These are phyloP conservation scores for Stenopsyche tienmushanensis DNA, from an alignment of 1,140 invertebrate genomes.

Conservation along the genomic window DNA sequence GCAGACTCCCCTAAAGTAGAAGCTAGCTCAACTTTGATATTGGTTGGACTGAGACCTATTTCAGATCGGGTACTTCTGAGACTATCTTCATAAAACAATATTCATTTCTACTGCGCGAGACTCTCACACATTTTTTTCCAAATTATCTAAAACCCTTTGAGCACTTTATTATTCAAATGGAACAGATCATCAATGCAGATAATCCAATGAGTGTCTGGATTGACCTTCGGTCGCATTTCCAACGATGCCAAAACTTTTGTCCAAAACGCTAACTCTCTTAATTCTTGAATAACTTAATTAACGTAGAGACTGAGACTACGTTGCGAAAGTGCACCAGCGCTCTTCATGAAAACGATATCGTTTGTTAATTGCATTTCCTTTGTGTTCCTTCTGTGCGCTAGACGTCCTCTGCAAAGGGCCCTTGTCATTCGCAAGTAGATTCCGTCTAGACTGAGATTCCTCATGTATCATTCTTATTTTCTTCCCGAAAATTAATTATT, in stretches of 20 bases:
- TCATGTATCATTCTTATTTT: neutral
- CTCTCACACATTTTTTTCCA: too few species aligned
- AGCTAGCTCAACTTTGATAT: too few species aligned
- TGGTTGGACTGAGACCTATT: too few species aligned
- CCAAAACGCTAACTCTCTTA: neutral
- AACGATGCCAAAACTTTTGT: neutral
- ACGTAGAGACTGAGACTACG: neutral
- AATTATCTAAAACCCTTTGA: too few species aligned
- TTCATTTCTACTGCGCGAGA: too few species aligned
- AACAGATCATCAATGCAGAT: too few species aligned
- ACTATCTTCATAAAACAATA: too few species aligned
- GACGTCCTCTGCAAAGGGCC: conserved; percentile 8
- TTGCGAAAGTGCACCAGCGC: neutral
- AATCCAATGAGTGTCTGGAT: too few species aligned
- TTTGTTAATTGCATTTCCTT: conserved; percentile 28
- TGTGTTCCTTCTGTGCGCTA: conserved; percentile 1
- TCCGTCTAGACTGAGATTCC: neutral
- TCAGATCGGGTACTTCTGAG: too few species aligned
- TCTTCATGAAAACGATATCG: conserved; percentile 11
- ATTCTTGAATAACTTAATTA: neutral
- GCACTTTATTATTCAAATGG: too few species aligned
- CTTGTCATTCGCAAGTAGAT: neutral
- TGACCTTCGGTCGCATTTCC: neutral
- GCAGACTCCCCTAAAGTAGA: too few species aligned
- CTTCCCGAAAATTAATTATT: neutral